Evolutionary conservation across 2,888 invertebrate genomes (phyloP).

Genomic region (Sarcophaga subvicina): DNA sequence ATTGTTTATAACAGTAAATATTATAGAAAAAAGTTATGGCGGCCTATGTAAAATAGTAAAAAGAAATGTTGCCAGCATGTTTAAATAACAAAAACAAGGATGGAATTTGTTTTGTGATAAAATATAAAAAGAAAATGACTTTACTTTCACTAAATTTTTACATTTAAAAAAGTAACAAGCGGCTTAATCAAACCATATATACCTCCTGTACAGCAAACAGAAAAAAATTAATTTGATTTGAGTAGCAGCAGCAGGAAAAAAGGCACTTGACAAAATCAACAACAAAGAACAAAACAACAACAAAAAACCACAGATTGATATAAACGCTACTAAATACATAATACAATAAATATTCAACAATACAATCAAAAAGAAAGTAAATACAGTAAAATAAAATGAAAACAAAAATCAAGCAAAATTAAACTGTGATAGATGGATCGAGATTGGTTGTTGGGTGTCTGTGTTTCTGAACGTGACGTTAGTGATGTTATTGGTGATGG

Average conservation of each 20-base stretch:
- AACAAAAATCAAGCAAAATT: slow-evolving; percentile 12
- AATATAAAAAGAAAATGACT: no score
- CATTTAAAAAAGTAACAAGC: no score
- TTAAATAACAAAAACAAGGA: no score
- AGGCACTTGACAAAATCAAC: slow-evolving; percentile 62
- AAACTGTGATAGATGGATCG: slow-evolving; percentile 48
- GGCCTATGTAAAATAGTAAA: no score
- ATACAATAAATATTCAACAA: slow-evolving; percentile 62
- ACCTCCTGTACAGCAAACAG: background rate
- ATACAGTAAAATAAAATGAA: slow-evolving; percentile 4
- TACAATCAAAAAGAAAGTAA: slow-evolving; percentile 30
- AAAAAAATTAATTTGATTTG: slow-evolving; percentile 62
- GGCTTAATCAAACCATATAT: background rate
- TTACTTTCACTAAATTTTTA: no score
- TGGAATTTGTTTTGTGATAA: no score
- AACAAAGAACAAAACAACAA: slow-evolving; percentile 36
- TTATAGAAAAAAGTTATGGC: no score
- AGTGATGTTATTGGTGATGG: slow-evolving; percentile 27
- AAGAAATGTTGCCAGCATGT: no score
- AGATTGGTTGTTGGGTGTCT: no score
- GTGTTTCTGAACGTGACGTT: slow-evolving; percentile 11
- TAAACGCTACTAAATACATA: slow-evolving; percentile 66
- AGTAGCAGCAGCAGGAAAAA: slow-evolving; percentile 29
- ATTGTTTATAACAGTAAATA: no score
- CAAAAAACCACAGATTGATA: slow-evolving; percentile 28